Evolutionary conservation across 2,797 vertebrate species (phyloP), one percentile per base, ranked within the genome.

Genomic region (Neosilurus hyrtlii): DNA sequence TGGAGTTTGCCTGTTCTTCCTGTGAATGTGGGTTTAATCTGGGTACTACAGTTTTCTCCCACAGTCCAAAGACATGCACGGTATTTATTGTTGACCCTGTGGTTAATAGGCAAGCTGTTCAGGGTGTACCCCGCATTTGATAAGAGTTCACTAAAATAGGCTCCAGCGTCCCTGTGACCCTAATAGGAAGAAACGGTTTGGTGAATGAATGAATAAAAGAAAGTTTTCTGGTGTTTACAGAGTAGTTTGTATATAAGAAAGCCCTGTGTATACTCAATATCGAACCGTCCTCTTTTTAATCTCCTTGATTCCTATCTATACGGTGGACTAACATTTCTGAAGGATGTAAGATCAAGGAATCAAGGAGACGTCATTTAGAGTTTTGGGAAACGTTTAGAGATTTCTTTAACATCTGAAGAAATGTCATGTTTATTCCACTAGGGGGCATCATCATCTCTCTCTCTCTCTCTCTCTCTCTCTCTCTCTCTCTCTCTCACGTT

Each of bases 381-480:
- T 72, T 72, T 52, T 26, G 52, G 56, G 15, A 35, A 35, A 11
- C 1, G 4, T 1, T 18, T 11, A 61, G 12, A 43, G 6, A 3
- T 9, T 22, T 57, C 16, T 26, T 22, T 26, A 9, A 59, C 71
- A 18, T 49, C 49, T 79, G 4, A 16, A 14, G 20, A 35, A 26
- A 30, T 71, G 14, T 56, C 9, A 56, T 10, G 20, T 54, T 30
- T n/a, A 4, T 74, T 73, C 59, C 80, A 83, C 66, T 63, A 79
- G 78, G 71, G 59, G 70, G 74, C 79, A 80, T 59, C 43, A 80
- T 67, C 43, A 78, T 43, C 52, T 35, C 26, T 3, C 67, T n/a
- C 20, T n/a, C 43, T n/a, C 65, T 0, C 10, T 3, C 61, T 5
- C n/a, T 12, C 57, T 12, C 1, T 0, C 20, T 61, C 22, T 37